phyloP scores from a whole-genome alignment of 1,140 invertebrate species.

The Lithobius niger region DNA sequence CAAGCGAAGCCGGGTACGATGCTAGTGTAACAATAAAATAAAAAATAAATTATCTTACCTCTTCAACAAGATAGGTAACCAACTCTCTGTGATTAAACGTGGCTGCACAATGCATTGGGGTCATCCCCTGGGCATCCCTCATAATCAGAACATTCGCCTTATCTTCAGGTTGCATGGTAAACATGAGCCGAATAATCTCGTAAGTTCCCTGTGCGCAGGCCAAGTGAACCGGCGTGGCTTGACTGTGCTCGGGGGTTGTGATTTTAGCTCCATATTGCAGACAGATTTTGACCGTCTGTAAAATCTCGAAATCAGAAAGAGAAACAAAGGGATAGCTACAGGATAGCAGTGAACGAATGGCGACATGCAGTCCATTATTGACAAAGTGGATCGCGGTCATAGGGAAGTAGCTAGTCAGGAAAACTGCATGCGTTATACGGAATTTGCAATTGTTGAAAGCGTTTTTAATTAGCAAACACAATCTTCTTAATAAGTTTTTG shows the following conservation, averaged over 20 bases:
- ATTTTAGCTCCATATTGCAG: conserved; percentile 69
- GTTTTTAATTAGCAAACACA: too few species aligned
- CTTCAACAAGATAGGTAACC: conserved; percentile 27
- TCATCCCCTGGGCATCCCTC: conserved; percentile 29
- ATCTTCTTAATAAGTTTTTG: too few species aligned
- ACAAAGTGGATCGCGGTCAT: too few species aligned
- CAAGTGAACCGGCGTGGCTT: conserved; percentile 73
- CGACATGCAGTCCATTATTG: too few species aligned
- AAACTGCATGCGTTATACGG: too few species aligned
- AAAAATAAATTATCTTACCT: conserved; percentile 21
- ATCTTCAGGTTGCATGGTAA: conserved; percentile 53
- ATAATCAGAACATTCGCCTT: conserved; percentile 50
- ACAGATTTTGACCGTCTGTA: conserved; percentile 63
- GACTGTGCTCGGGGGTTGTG: conserved; percentile 68
- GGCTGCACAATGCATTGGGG: conserved; percentile 34
- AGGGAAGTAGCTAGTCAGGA: too few species aligned
- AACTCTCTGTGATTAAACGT: conserved; percentile 31
- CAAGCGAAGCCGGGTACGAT: too few species aligned
- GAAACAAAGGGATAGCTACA: too few species aligned
- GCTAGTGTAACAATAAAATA: not conserved
- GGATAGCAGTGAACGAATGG: too few species aligned
- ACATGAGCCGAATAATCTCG: conserved; percentile 74
- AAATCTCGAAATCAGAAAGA: conserved; percentile 10
- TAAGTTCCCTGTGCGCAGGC: conserved; percentile 70
- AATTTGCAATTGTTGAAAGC: too few species aligned